Base-by-base conservation (phyloP, 1,140 invertebrate species). In the Capitella teleta region DNA sequence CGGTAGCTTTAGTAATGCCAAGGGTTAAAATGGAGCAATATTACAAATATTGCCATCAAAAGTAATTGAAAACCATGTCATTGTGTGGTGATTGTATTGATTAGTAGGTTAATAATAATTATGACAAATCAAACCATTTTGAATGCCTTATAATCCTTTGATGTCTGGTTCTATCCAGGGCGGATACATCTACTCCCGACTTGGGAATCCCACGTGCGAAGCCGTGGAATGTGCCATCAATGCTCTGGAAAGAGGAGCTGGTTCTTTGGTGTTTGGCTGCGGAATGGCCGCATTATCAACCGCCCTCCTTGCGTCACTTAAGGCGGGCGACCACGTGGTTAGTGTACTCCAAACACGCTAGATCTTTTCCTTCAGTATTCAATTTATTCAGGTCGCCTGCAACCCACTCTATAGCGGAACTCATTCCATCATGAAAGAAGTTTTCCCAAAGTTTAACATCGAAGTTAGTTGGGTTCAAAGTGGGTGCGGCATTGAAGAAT, bases 121-220 rank as follows among this genome's bases (percentile, higher is more conserved):
- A 32, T 10, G n/a, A n/a, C 30, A n/a, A 32, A 8, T 8, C 30
- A n/a, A 10, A 32, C 30, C n/a, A 32, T 32, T 8, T 32, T 32
- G n/a, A 32, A 32, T 8, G 30, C 8, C 8, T 45, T 16, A n/a
- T n/a, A n/a, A n/a, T n/a, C n/a, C n/a, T n/a, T n/a, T n/a, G n/a
- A n/a, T n/a, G n/a, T n/a, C n/a, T n/a, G n/a, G n/a, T n/a, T 41
- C 25, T 48, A 28, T 49, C 26, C 41, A 64, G 63, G 61, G 60
- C 23, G 67, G 67, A 5, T 60, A 62, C 19, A 54, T 65, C 10
- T 98, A 98, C 73, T 82, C 85, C 1, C 78, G 94, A 64, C 85
- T 86, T 62, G 88, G 88, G 21, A 98, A 98, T 75, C 90, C 91
- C 21, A 91, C 87, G 0, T 77, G 92, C 55, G 81, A 86, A 57